Evolutionary conservation across 2,888 invertebrate species (phyloP), one percentile per base, ranked within the genome.

Genomic region (Apomyelois bistriatella): DNA sequence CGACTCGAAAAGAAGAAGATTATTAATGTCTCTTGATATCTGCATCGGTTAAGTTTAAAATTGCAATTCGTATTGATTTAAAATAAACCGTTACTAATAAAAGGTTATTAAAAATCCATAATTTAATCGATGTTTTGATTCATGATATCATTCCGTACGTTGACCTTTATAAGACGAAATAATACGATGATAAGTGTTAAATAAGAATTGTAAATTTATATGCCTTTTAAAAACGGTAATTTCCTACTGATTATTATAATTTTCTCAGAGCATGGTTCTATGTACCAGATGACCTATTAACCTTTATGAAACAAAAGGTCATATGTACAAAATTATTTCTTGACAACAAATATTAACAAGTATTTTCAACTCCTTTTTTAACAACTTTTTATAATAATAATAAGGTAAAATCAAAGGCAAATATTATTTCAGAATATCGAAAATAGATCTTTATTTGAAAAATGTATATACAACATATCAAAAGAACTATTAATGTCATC

Each of bases 91-190:
- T 22, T 22, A 3, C 13, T n/a, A 15, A 38, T 15, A 13, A 13
- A n/a, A 38, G 37, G 15, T 38, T 15, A 36, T 3, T 10, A n/a
- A 36, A 38, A 38, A 38, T 38, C 1, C 15, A 13, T 38, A 38
- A 7, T 10, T 38, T 38, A 38, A 38, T 38, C 13, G 13, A 17
- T 16, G 16, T 32, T 42, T 10, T 17, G 5, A 46, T 13, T 46
- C 46, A 32, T 46, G 46, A 46, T 46, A 9, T 47, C 2, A 3
- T 47, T 47, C 16, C 47, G 30, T 13, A 28, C 6, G 5, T 43
- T 48, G 12, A 37, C 48, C 48, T 48, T 22, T 37, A 48, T 2
- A 10, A 37, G 37, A 48, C 10, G 16, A 30, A 28, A 48, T 38
- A 15, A 38, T 13, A 13, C 3, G 37, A 38, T 38, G 13, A 13